Conservation (phyloP, 2,113 vertebrate genomes). For the Gopherus evgoodei region DNA sequence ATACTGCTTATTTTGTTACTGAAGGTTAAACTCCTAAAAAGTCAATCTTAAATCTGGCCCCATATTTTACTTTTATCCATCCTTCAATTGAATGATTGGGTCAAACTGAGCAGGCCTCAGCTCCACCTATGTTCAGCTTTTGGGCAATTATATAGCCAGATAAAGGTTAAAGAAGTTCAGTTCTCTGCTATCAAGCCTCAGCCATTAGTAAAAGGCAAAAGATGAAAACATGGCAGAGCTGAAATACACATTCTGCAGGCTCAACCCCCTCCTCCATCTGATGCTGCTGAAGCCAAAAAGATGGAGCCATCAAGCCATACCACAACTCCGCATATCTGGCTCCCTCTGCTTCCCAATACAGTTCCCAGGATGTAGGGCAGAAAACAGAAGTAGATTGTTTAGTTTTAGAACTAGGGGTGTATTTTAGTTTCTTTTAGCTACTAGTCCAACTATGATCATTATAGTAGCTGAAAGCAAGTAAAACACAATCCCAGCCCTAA, state of each 20-base stretch:
- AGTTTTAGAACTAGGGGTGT: too few species aligned
- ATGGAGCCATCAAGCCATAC: neutral
- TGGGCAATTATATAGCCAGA: slow-evolving; percentile 3
- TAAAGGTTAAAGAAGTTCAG: neutral
- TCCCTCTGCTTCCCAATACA: neutral
- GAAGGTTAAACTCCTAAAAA: neutral
- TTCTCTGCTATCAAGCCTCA: neutral
- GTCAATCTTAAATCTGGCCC: neutral
- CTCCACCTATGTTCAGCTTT: neutral
- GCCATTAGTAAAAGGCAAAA: neutral
- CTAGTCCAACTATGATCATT: too few species aligned
- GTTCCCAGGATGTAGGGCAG: too few species aligned
- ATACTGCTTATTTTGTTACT: neutral
- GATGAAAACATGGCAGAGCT: neutral
- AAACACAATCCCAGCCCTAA: too few species aligned
- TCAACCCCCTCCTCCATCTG: neutral
- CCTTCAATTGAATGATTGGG: neutral
- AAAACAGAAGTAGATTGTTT: too few species aligned
- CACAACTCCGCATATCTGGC: neutral
- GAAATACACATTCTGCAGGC: neutral
- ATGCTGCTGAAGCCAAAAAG: neutral
- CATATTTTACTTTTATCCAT: neutral
- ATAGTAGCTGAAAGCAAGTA: too few species aligned
- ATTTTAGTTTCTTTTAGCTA: too few species aligned
- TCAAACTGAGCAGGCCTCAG: neutral